Percentiles rank a stretch among this genome's conserved stretches.
These are phyloP conservation scores for Tetheella fluctuosa DNA, from an alignment of 2,888 invertebrate species.

Conservation along the genomic window DNA sequence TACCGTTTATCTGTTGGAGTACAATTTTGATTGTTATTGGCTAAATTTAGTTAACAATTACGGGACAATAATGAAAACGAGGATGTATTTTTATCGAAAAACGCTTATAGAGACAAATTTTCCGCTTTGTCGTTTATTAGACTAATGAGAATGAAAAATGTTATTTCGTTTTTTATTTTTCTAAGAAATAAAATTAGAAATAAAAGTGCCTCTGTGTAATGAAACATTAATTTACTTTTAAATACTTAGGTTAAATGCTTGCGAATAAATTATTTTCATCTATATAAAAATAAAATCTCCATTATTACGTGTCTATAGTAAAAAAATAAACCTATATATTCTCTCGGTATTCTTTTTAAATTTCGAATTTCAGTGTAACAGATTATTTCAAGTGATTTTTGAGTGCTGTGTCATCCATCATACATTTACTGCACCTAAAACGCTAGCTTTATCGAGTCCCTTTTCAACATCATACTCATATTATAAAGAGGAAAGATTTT, in stretches of 20 bases:
- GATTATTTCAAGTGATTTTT: no score
- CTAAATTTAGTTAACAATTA: background rate
- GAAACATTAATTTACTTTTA: background rate
- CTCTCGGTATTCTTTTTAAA: no score
- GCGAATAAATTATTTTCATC: no score
- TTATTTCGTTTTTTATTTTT: background rate
- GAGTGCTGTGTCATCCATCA: no score
- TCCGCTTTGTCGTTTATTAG: slow-evolving; percentile 1
- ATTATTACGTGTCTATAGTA: no score
- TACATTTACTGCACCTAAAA: no score
- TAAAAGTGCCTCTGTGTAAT: background rate
- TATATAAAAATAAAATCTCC: no score
- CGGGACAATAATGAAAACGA: background rate
- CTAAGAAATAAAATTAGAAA: background rate
- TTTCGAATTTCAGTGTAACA: no score
- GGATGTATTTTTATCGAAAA: slow-evolving; percentile 1
- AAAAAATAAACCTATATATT: no score
- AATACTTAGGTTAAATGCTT: background rate
- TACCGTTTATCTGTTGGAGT: background rate
- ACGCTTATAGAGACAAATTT: background rate
- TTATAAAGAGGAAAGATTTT: no score
- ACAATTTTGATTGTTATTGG: background rate
- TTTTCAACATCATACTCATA: no score
- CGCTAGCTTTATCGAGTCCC: no score
- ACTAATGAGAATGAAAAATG: background rate